Evolutionary conservation across 2,113 vertebrate species (phyloP), one percentile per base, ranked within the genome.

Genomic region (Campylorhamphus procurvoides): DNA sequence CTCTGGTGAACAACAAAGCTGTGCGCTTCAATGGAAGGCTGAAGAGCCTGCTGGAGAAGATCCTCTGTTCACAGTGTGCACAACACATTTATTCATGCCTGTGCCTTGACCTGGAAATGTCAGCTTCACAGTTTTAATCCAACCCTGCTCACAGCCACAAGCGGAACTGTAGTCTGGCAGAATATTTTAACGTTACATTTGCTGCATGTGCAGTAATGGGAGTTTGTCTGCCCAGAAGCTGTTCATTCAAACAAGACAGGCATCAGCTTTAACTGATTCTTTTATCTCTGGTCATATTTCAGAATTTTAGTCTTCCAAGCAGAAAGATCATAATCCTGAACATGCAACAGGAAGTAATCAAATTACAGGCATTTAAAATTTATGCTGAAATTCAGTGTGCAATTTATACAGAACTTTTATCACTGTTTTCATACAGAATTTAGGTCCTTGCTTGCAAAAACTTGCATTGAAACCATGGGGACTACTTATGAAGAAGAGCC

Each of bases 41-140:
- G 3, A 71, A 89, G 72, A 53, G 33, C 2, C 0, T 77, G 73
- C 53, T 47, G 42, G 60, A 64, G 39, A 64, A 66, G 28, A 68
- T 64, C 23, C 49, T 75, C 37, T 80, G 52, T 20, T 66, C 60
- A 50, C 33, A 67, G 46, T 59, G 68, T 71, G 72, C 56, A 37
- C 64, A 84, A 64, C 53, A 68, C 23, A 27, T 78, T 73, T 78
- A 5, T 39, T 74, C 25, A 6, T 79, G 64, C 52, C 80, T 82
- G 44, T 91, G 89, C 77, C 78, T 87, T 93, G 87, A 79, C 62
- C 93, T 93, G 84, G 77, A 94, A 93, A 69, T 29, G 35, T 23
- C 74, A 91, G 0, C 58, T 79, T 96, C 2, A 3, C 16, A 24
- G 27, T 50, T 86, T 84, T 93, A 90, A 81, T 76, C 40, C 77